Base-by-base conservation (phyloP, 2,113 vertebrate genomes). In the Petroica traversi region DNA sequence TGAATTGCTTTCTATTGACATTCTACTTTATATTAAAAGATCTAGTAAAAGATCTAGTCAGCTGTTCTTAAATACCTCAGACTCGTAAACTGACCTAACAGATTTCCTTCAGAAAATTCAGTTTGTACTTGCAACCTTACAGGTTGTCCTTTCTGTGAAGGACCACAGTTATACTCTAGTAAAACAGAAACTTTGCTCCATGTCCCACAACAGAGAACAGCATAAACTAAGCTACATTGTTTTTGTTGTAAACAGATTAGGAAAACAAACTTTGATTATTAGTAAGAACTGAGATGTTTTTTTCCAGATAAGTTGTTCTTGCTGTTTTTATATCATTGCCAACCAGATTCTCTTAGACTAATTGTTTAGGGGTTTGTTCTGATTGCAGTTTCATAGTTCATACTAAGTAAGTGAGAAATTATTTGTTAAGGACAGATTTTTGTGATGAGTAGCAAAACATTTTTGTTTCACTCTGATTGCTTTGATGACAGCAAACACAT, bases 401-500 rank as follows among this genome's bases (percentile, higher is more conserved):
- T 80, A 31, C 33, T 77, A 29, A 55, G n/a, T 81, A 75, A 59
- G 18, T 64, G 67, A 34, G 41, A 63, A 78, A 67, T 52, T 66
- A 80, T 26, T 89, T 92, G 58, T 34, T 71, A 76, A 62, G 57
- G 48, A 67, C 11, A 84, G 29, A 38, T 62, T 26, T 92, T 89
- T 81, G 24, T 26, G n/a, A 40, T 91, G 40, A 19, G 10, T 34
- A 57, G 31, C 14, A 69, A 43, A 79, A 49, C 18, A 34, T 72
- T 52, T 34, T 66, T 81, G 16, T 78, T 82, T 57, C 25, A 61
- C 24, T 57, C 24, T 40, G 29, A 76, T 88, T 92, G 54, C 48
- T 93, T 92, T 89, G 57, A 87, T 96, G 62, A 78, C 92, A 96
- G 76, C 92, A 91, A 89, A 76, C 74, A 8, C 80, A 12, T 92